These are phyloP conservation scores for Diabrotica undecimpunctata DNA, from an alignment of 1,140 invertebrate genomes.

Conservation along the genomic window DNA sequence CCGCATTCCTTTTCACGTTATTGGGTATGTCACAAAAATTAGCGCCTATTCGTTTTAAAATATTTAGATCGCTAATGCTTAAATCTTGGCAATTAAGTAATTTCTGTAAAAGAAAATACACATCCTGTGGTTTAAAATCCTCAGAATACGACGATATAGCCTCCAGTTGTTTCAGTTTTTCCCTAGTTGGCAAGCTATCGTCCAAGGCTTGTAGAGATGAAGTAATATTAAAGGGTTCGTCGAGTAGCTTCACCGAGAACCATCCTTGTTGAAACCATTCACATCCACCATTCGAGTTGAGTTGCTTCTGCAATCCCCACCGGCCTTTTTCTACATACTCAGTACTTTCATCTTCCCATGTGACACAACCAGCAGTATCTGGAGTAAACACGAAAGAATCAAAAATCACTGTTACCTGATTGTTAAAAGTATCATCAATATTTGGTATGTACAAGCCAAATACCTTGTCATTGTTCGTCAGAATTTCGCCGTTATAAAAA, in stretches of 20 bases:
- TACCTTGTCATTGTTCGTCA: not conserved
- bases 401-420: not conserved
- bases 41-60: not conserved
- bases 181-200: not conserved
- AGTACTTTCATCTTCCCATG: not conserved
- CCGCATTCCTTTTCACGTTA: not conserved
- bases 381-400: not conserved
- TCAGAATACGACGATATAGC: not conserved
- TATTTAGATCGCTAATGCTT: not conserved
- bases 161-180: not conserved
- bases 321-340: not conserved
- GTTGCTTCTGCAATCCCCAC: not conserved
- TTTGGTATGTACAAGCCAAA: not conserved
- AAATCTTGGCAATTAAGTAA: not conserved
- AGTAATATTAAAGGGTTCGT: not conserved
- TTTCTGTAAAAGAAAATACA: not conserved
- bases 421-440: not conserved
- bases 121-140: not conserved
- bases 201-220: not conserved
- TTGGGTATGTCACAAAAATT: not conserved
- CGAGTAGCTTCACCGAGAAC: not conserved
- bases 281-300: not conserved
- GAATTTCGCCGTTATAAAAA: too few relatives aligned
- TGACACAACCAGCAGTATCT: not conserved
- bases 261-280: conserved; percentile 1